Base-by-base conservation (phyloP, 2,113 vertebrate species). In the Murina feae region DNA sequence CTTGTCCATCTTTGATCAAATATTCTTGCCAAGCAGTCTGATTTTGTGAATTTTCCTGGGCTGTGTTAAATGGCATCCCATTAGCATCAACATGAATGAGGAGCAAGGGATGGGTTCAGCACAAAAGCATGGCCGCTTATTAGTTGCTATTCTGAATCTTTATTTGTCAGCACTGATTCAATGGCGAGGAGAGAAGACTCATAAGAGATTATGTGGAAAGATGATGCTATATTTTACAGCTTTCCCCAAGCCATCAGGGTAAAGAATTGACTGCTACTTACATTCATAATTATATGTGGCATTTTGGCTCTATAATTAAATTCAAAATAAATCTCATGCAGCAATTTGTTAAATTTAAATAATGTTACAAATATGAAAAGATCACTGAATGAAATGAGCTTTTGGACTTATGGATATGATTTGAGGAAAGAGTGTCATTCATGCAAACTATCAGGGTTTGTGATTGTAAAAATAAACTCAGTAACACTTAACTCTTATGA, bases 261-360 rank as follows among this genome's bases (percentile, higher is more conserved):
- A 84, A 94, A 96, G 86, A 96, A 95, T 86, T 83, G 72, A 96
- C 53, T 89, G 83, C 75, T 85, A 49, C 90, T 96, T 86, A 85
- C 71, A 84, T 86, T 75, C 60, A 75, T 90, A 95, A 96, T 95
- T 96, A 84, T 60, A 93, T 75, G 84, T 95, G 94, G 90, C 92
- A 95, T 95, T 96, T 93, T 96, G 80, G 66, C 71, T 96, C 95
- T 92, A 58, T 94, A 96, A 96, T 93, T 96, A 97, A 94, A 96
- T 94, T 96, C 75, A 93, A 96, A 96, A 96, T 95, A 95, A 97
- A 91, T 93, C 92, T 90, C 69, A 92, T 84, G 84, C 81, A 80
- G 88, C 93, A 96, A 94, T 93, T 94, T 79, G 94, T 91, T 95
- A 93, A 89, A 93, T 96, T 96, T 96, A 95, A 97, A 94, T 89